phyloP scores from a whole-genome alignment of 2,888 invertebrate species.

The Agrochola lota region DNA sequence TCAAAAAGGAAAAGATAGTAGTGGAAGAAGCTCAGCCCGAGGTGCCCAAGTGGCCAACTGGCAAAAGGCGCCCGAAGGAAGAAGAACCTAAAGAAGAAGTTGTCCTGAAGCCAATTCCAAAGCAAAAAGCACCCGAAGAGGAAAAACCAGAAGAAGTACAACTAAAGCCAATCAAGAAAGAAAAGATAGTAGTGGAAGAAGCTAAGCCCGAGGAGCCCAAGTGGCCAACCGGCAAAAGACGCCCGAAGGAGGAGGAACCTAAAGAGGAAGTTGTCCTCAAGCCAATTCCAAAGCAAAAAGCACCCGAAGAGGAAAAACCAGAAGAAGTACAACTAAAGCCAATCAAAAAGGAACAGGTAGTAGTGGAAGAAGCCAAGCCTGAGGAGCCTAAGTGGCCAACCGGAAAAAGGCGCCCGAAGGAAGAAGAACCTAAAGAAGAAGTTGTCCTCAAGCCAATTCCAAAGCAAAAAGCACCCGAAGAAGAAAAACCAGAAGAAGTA shows the following conservation, averaged over 20 bases:
- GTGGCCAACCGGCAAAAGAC: constrained; percentile 34
- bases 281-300: constrained; percentile 31
- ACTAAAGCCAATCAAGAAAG: constrained; percentile 76
- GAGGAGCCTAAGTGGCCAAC: constrained; percentile 27
- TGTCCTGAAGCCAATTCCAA: constrained; percentile 22
- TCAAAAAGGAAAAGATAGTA: constrained; percentile 72
- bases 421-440: constrained; percentile 31
- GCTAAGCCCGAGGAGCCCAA: constrained; percentile 20
- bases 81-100: constrained; percentile 35
- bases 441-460: constrained; percentile 26
- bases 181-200: constrained; percentile 69
- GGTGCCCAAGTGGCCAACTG: constrained; percentile 22
- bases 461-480: constrained; percentile 14
- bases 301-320: constrained; percentile 11
- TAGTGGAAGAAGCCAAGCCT: constrained; percentile 24
- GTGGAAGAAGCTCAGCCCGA: constrained; percentile 67
- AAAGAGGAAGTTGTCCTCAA: constrained; percentile 56
- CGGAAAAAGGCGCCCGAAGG: constrained; percentile 13
- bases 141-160: constrained; percentile 84
- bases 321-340: constrained; percentile 29
- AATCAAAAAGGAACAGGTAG: background rate
- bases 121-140: constrained; percentile 65
- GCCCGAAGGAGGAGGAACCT: constrained; percentile 65
- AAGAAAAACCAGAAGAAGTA: constrained; percentile 24
- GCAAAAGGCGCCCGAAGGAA: constrained; percentile 25